These are phyloP conservation scores for Nasonia longicornis DNA, from an alignment of 1,140 invertebrate genomes.

Conservation along the genomic window DNA sequence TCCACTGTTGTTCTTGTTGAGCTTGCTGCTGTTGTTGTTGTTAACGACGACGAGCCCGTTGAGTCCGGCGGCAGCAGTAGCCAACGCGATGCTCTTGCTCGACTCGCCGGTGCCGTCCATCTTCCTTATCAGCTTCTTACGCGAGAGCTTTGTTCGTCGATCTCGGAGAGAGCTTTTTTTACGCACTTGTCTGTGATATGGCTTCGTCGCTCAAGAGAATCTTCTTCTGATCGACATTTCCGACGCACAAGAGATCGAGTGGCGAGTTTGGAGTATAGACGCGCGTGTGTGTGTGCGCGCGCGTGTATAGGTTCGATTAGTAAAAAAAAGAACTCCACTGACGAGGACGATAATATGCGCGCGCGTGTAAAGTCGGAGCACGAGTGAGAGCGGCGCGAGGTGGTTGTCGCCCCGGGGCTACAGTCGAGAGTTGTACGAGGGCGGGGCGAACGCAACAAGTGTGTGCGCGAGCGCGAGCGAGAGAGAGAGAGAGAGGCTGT, in stretches of 20 bases:
- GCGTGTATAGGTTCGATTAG: no score
- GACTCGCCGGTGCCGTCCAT: background rate
- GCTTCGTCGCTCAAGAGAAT: no score
- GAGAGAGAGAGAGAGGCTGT: background rate
- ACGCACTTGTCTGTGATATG: background rate
- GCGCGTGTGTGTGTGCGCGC: no score
- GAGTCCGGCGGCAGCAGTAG: slow-evolving; percentile 24
- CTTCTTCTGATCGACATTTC: background rate
- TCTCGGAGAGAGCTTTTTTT: no score
- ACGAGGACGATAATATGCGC: background rate
- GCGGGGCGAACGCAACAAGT: slow-evolving; percentile 28
- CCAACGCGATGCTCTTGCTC: background rate
- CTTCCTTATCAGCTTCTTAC: background rate
- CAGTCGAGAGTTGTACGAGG: slow-evolving; percentile 16
- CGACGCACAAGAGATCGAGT: no score
- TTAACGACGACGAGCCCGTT: slow-evolving; percentile 42
- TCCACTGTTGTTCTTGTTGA: slow-evolving; percentile 45
- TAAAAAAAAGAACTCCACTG: background rate
- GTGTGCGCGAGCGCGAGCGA: background rate
- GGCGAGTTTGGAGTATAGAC: no score
- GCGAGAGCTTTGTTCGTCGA: background rate
- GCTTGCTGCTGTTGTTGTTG: background rate
- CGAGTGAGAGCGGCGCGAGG: slow-evolving; percentile 46
- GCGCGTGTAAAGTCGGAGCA: slow-evolving; percentile 32
- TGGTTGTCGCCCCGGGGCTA: background rate